A percentile compares a stretch with the other conserved stretches of the same genome.
Conservation (phyloP, 2,797 vertebrate genomes). For the Parauchenoglanis ngamensis region DNA sequence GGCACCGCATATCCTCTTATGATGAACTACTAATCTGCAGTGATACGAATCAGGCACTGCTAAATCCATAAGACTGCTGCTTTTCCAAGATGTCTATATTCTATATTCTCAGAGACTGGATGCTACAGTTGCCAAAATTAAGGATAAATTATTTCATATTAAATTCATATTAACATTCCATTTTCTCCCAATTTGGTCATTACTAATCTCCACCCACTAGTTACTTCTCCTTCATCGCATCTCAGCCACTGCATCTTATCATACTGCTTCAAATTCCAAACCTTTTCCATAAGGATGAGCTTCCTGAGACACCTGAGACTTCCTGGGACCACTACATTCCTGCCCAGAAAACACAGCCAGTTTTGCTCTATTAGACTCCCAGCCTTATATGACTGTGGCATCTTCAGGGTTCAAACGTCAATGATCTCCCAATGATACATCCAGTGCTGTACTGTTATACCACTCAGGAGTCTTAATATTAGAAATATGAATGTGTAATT, state of each 20-base stretch:
- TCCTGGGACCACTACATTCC: neutral
- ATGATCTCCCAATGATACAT: neutral
- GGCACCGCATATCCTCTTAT: constrained; percentile 36
- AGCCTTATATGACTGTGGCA: neutral
- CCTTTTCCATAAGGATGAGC: neutral
- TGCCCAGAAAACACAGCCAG: neutral
- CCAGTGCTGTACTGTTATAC: neutral
- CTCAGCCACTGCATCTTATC: neutral
- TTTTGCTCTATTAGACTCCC: neutral
- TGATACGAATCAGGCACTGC: constrained; percentile 21
- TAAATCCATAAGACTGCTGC: constrained; percentile 12
- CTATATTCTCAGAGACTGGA: neutral
- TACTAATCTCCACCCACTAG: neutral
- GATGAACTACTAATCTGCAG: constrained; percentile 32
- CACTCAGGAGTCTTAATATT: neutral
- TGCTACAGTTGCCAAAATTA: neutral
- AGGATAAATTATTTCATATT: neutral
- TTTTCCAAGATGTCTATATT: neutral
- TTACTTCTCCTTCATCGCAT: neutral
- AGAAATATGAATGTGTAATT: neutral
- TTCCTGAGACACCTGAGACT: neutral
- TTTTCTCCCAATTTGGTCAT: neutral
- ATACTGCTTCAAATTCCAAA: neutral
- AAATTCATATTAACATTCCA: neutral
- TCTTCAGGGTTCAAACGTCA: neutral